Conservation (phyloP, 2,888 invertebrate genomes). For the Meiosimyza decipiens region DNA sequence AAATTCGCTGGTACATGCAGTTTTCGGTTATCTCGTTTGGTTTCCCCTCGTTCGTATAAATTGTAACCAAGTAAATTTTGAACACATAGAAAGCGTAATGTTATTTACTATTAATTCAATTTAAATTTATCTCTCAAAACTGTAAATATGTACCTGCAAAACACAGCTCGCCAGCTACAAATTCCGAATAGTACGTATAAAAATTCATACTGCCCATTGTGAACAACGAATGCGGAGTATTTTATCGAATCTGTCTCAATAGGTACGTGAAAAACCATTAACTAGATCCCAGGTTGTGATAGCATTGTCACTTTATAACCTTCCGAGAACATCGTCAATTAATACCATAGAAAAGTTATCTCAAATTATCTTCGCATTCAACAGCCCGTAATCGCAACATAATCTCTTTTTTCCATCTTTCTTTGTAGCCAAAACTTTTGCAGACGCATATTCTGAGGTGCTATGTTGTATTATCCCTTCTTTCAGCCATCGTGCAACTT, state of each 20-base stretch:
- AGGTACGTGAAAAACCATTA: constrained; percentile 44
- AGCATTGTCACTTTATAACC: constrained; percentile 33
- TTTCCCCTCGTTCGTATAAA: too few species aligned
- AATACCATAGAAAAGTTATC: constrained; percentile 30
- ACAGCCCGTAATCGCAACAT: constrained; percentile 50
- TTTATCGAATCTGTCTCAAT: constrained; percentile 36
- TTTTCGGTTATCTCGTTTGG: too few species aligned
- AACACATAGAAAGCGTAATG: too few species aligned
- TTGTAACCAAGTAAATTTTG: too few species aligned
- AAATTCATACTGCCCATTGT: constrained; percentile 42
- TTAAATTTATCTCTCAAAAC: constrained; percentile 39
- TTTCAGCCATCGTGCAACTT: constrained; percentile 13
- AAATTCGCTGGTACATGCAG: too few species aligned
- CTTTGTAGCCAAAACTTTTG: constrained; percentile 45
- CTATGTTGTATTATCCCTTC: constrained; percentile 32
- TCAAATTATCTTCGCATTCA: constrained; percentile 22
- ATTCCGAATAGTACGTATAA: too few species aligned
- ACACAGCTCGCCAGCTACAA: constrained; percentile 41
- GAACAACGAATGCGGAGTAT: constrained; percentile 39
- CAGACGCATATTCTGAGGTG: constrained; percentile 48
- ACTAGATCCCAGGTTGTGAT: constrained; percentile 38
- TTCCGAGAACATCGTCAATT: constrained; percentile 26
- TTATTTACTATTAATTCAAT: too few species aligned
- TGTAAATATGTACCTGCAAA: constrained; percentile 38
- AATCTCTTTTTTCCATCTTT: constrained; percentile 37